phyloP scores from a whole-genome alignment of 2,888 invertebrate genomes.

The Pseudococcus longispinus region DNA sequence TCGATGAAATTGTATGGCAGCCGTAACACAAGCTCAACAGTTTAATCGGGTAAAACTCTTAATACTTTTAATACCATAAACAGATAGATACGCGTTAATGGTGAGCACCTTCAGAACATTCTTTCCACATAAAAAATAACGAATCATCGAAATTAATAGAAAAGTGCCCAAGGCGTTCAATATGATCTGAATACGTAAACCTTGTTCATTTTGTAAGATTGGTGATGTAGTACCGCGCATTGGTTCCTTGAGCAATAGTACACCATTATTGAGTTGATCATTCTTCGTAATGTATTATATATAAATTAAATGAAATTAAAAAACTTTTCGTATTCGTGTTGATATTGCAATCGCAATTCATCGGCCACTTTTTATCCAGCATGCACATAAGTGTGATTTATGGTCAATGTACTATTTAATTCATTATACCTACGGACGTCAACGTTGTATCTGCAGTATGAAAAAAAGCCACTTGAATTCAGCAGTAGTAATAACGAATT shows the following conservation, averaged over 20 bases:
- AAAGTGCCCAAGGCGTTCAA: slow-evolving; percentile 30
- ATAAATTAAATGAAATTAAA: slow-evolving; percentile 21
- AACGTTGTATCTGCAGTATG: not conserved
- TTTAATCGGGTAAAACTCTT: not conserved
- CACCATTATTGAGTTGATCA: not conserved
- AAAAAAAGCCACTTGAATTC: not conserved
- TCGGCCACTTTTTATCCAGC: not conserved
- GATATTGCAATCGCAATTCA: slow-evolving; percentile 4
- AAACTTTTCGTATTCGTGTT: slow-evolving; percentile 17
- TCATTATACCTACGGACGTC: not conserved
- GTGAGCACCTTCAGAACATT: slow-evolving; percentile 21
- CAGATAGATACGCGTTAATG: slow-evolving; percentile 39
- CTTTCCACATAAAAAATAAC: slow-evolving; percentile 22
- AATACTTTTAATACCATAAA: slow-evolving; percentile 20
- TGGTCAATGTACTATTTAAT: slow-evolving; percentile 15
- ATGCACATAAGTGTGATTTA: slow-evolving; percentile 22
- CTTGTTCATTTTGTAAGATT: slow-evolving; percentile 26
- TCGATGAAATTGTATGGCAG: not conserved
- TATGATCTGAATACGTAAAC: slow-evolving; percentile 53
- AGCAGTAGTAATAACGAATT: not conserved
- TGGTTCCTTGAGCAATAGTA: not conserved
- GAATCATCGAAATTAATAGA: slow-evolving; percentile 54
- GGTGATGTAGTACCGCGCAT: not conserved
- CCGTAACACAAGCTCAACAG: not conserved
- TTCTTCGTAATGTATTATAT: slow-evolving; percentile 2